A percentile compares a stretch with the other conserved stretches of the same genome.
phyloP scores from a whole-genome alignment of 2,888 invertebrate species.

The Eueremaeus valkanovi region DNA sequence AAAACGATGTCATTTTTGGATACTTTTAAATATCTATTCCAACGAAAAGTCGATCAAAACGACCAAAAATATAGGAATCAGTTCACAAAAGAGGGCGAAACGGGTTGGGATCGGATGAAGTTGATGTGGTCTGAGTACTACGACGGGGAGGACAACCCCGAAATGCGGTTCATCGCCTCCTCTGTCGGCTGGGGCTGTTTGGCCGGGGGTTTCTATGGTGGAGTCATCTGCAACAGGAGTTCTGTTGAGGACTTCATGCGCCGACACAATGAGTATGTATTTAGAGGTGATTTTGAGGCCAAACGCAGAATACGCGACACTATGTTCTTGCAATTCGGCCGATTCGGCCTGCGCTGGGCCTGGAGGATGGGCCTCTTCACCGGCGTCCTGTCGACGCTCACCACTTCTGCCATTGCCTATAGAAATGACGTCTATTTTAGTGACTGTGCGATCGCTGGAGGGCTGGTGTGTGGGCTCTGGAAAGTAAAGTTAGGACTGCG shows the following conservation, averaged over 20 bases:
- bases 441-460: slow-evolving; percentile 31
- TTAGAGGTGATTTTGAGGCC: slow-evolving; percentile 30
- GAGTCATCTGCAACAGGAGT: neutral
- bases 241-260: slow-evolving; percentile 21
- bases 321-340: slow-evolving; percentile 11
- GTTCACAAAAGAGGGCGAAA: slow-evolving; percentile 30
- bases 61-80: neutral
- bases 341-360: neutral
- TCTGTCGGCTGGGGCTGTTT: neutral
- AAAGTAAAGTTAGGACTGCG: slow-evolving; percentile 34
- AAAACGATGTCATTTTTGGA: neutral
- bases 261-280: slow-evolving; percentile 34
- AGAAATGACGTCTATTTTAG: slow-evolving; percentile 35
- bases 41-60: neutral
- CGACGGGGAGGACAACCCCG: slow-evolving; percentile 33
- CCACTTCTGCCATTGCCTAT: slow-evolving; percentile 23
- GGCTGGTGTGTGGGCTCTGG: slow-evolving; percentile 27
- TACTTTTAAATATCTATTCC: slow-evolving; percentile 2
- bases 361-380: slow-evolving; percentile 28
- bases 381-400: neutral
- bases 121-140: neutral
- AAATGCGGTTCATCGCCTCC: slow-evolving; percentile 19
- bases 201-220: slow-evolving; percentile 22
- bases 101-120: slow-evolving; percentile 34
- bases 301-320: slow-evolving; percentile 35